Evolutionary conservation across 2,888 invertebrate species (phyloP), one percentile per base, ranked within the genome.

Genomic region (Halictus ligatus): DNA sequence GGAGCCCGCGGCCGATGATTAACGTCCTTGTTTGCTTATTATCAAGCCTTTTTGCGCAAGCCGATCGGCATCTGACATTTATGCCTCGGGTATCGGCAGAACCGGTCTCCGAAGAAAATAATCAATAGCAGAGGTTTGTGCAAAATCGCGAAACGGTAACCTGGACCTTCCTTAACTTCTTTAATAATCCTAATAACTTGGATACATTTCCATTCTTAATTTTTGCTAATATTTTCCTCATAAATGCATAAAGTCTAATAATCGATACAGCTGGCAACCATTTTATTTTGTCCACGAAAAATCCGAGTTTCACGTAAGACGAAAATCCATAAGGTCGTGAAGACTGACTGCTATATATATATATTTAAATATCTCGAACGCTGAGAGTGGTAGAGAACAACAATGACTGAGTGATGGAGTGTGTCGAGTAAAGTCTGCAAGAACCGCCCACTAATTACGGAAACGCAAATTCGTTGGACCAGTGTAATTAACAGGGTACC

Each of bases 1-100:
- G 82, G 78, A 69, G 50, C 60, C 43, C 69, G 25, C 50, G 25
- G 67, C 72, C 75, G 82, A 85, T 86, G 81, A 86, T 85, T 80
- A 85, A 85, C 58, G 73, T 60, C 77, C 1, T 40, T 87, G 91
- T 87, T 79, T 83, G 75, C 83, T 79, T 89, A 54, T 54, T 89
- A 54, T 54, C 86, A 21, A 25, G 78, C 43, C 40, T 79, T 81
- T 78, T 82, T 79, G 78, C 78, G 73, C 81, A 69, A 89, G 85
- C 67, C 67, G 80, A 81, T 54, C 83, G 69, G 73, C 81, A 85
- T 87, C 84, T 78, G 81, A 80, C 87, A 87, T 90, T 90, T 89
- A 89, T 80, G 90, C 87, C 78, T 75, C 77, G 69, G 75, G 80
- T 86, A 81, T 80, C 80, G 78, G 74, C 13, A 54, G 25, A 54